Base-by-base conservation (phyloP, 2,888 invertebrate genomes). In the Spilosoma lubricipeda region DNA sequence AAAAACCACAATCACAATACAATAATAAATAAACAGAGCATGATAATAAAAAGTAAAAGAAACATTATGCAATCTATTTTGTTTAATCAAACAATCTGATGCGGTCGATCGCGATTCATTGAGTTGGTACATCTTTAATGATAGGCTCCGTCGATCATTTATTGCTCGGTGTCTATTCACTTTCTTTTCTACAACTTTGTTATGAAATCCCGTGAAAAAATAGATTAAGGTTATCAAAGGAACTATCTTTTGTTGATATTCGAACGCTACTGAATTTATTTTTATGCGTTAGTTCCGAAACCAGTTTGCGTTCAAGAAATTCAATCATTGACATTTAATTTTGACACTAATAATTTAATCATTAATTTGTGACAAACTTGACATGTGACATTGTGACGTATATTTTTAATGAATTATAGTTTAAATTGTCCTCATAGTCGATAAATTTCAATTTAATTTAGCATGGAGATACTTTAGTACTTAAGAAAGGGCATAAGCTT, bases 21-120 rank as follows among this genome's bases (percentile, higher is more conserved):
- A 20, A 52, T 18, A 75, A 77, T 67, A 82, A 79, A 0, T 45
- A 83, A 83, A 75, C 74, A 82, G 83, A 82, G 83, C 85, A 68
- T 70, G 30, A 56, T 75, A 73, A 79, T 77, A 81, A 84, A 80
- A 83, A 84, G 83, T 78, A 77, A 81, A 78, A 82, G 71, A 82
- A 63, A 48, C 69, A 71, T 81, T 79, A 79, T 68, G 78, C 48
- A 80, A 87, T 72, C 67, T 74, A 75, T 69, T 83, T 79, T 76
- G 87, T 80, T 81, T 87, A 82, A 82, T 82, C 84, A 85, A 83
- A 75, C 75, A 74, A 83, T 83, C 75, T 59, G 77, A 77, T 72
- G 75, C 76, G 75, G 75, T 77, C 69, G 74, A 78, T 71, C 73
- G 48, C 59, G 70, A 45, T n/a, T 67, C 83, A 78, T 82, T 81